Conservation (phyloP, 1,140 invertebrate species). For the Trichomalopsis sarcophagae region DNA sequence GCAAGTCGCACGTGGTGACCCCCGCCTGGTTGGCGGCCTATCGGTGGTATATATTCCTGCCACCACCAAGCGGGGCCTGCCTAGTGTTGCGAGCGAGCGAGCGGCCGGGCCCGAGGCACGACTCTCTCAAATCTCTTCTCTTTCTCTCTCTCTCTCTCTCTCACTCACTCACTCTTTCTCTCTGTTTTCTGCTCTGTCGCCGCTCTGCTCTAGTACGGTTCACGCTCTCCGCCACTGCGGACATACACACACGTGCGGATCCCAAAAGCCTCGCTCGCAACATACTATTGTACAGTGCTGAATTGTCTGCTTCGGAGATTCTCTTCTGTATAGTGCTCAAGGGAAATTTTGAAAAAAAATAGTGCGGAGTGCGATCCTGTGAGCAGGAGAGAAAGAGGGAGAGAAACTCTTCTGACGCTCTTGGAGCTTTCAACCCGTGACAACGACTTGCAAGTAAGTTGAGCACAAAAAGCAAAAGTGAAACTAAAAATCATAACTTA, state of each 20-base stretch:
- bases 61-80: constrained; percentile 45
- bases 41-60: constrained; percentile 45
- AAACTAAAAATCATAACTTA: no score
- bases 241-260: not conserved
- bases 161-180: not conserved
- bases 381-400: no score
- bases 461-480: no score
- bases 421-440: no score
- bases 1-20: constrained; percentile 22
- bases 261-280: no score
- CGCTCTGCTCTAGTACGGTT: constrained; percentile 10
- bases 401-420: no score
- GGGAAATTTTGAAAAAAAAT: no score
- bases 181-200: not conserved
- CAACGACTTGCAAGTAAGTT: no score
- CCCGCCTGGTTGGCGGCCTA: constrained; percentile 14
- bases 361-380: no score
- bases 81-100: constrained; percentile 34
- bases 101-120: constrained; percentile 25
- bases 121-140: constrained; percentile 3
- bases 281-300: no score
- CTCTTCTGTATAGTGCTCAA: no score
- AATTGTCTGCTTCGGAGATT: no score
- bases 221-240: not conserved
- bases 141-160: not conserved